phyloP scores from a whole-genome alignment of 2,797 vertebrate genomes.

The Meriones psammophilus region DNA sequence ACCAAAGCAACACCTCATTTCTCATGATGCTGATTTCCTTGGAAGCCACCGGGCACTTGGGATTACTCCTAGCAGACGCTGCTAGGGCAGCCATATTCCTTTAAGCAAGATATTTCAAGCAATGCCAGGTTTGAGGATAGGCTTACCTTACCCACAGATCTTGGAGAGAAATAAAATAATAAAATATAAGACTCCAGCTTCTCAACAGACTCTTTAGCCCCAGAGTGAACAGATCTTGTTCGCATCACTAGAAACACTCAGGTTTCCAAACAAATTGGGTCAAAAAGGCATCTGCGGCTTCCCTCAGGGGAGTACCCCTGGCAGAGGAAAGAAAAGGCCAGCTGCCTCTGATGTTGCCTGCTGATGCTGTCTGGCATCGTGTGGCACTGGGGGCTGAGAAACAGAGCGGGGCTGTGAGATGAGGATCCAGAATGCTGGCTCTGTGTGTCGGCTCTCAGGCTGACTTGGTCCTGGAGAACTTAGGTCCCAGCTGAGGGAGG shows the following conservation, averaged over 20 bases:
- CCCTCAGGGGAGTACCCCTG: neutral
- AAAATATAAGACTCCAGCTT: neutral
- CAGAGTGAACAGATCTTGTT: neutral
- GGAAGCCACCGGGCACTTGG: neutral
- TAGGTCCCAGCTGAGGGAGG: neutral
- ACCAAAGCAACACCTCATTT: neutral
- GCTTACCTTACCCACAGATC: neutral
- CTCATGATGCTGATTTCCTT: neutral
- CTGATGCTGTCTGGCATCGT: neutral
- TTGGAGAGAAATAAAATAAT: neutral
- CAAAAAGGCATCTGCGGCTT: constrained; percentile 52
- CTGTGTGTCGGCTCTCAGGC: neutral
- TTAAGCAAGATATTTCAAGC: constrained; percentile 10
- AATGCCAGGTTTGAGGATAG: neutral
- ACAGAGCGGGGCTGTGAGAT: neutral
- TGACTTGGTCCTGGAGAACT: neutral
- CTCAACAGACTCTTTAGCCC: neutral
- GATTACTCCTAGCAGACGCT: neutral
- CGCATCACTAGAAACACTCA: neutral
- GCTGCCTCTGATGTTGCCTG: constrained; percentile 32
- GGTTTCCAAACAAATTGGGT: neutral
- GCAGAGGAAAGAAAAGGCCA: neutral
- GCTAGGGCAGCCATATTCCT: neutral
- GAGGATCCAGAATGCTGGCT: neutral
- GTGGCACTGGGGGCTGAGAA: neutral